Evolutionary conservation across 2,113 vertebrate genomes (phyloP).

Genomic region (Urocolius indicus): DNA sequence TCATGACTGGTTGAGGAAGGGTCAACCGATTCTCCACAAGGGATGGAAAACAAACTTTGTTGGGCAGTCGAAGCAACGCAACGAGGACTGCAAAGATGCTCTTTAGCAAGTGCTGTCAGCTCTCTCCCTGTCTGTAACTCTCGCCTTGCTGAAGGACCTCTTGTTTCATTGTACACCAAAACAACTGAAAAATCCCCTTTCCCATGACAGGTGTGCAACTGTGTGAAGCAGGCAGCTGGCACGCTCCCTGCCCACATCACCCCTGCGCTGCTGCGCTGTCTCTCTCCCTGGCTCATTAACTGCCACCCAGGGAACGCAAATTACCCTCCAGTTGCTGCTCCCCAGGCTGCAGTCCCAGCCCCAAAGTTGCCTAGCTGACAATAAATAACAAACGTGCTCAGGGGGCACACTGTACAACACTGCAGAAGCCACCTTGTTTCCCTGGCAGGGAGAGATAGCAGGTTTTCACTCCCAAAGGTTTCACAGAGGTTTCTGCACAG

Average conservation of each 20-base stretch:
- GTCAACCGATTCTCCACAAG: neutral
- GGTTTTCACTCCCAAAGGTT: neutral
- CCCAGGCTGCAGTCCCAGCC: neutral
- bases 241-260: neutral
- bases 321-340: rapidly evolving
- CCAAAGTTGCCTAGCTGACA: neutral
- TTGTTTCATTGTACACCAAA: rapidly evolving
- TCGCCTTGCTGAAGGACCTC: neutral
- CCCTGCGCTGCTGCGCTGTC: rapidly evolving
- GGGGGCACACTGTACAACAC: neutral
- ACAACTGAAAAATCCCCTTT: neutral
- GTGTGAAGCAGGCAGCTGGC: rapidly evolving
- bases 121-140: neutral
- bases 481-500: neutral
- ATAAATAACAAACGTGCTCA: neutral
- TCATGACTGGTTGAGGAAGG: constrained; percentile 39
- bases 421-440: neutral
- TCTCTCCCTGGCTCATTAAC: neutral
- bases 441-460: neutral
- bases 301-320: neutral
- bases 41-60: neutral
- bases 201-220: rapidly evolving
- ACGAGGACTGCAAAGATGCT: neutral
- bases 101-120: neutral
- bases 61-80: rapidly evolving